These are phyloP conservation scores for Tachypleus tridentatus DNA, from an alignment of 1,140 invertebrate species.

Conservation along the genomic window DNA sequence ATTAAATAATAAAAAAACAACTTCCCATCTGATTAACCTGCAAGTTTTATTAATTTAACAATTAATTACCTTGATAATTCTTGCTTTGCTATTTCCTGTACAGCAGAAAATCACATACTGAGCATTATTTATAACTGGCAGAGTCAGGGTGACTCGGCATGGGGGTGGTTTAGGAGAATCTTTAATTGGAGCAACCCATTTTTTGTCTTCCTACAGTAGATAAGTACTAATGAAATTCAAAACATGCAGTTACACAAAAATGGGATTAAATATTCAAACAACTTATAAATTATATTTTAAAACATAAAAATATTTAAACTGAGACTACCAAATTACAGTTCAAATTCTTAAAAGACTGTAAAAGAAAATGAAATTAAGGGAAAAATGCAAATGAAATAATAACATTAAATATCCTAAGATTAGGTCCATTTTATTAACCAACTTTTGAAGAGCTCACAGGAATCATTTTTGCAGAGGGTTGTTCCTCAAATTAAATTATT, in stretches of 20 bases:
- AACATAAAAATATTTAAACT: conserved; percentile 2
- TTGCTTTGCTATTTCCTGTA: conserved; percentile 72
- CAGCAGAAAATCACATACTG: conserved; percentile 68
- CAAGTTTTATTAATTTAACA: no score
- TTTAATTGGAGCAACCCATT: conserved; percentile 67
- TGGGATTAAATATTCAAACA: conserved; percentile 6
- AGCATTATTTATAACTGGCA: conserved; percentile 83
- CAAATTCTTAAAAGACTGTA: no score
- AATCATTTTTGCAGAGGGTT: no score
- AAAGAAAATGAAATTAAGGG: no score
- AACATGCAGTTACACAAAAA: background rate
- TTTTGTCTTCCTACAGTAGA: conserved; percentile 28
- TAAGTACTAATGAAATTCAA: background rate
- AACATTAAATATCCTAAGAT: no score
- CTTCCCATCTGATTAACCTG: no score
- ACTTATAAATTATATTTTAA: conserved; percentile 25
- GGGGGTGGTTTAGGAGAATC: conserved; percentile 96
- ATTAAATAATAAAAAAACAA: no score
- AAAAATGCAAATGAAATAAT: no score
- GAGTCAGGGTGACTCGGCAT: conserved; percentile 77
- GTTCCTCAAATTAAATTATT: no score
- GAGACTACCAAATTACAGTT: background rate
- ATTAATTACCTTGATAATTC: conserved; percentile 60
- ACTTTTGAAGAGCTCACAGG: no score
- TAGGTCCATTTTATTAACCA: no score